Evolutionary conservation across 1,140 invertebrate genomes (phyloP), one percentile per base, ranked within the genome.

Genomic region (Radopholus similis): DNA sequence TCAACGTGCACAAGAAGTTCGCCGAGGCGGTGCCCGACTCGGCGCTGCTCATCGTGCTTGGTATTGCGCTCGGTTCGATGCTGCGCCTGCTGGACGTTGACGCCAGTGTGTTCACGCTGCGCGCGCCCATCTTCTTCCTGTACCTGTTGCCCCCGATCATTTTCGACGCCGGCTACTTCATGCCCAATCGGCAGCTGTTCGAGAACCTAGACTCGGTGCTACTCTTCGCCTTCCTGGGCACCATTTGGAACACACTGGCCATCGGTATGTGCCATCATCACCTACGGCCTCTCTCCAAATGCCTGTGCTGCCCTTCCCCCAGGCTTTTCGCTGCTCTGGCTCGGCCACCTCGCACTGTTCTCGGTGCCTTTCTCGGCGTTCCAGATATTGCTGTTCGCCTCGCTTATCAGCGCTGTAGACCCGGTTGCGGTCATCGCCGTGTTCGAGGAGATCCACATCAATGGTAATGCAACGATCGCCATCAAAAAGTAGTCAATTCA

Each of bases 321-420:
- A 78, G 74, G 75, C 18, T 44, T 35, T 13, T 64, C 76, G 11
- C 64, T 81, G 40, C 38, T 71, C 0, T 40, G 73, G 23, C 47
- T 78, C n/a, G 37, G 32, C 28, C 37, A 77, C 23, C 71, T 64
- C 18, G 44, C 64, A 9, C 23, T 77, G 1, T 81, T 81, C 47
- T 72, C 78, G 0, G 56, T 76, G 26, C 35, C 23, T 1, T 76
- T 81, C 62, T 55, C 76, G 4, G 42, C 64, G n/a, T 68, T 95
- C 42, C 90, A 97, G 77, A 91, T 91, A 86, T 88, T 97, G 69
- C 87, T 97, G 4, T 98, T 98, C 83, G 89, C 90, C 64, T 90
- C 94, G 21, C 87, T 97, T 13, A 95, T 98, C 77, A 95, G 93
- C n/a, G 95, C 95, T 11, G 95, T 98, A 21, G 95, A 98, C 86